phyloP scores from a whole-genome alignment of 2,797 vertebrate species.

The Chelidonichthys spinosus region DNA sequence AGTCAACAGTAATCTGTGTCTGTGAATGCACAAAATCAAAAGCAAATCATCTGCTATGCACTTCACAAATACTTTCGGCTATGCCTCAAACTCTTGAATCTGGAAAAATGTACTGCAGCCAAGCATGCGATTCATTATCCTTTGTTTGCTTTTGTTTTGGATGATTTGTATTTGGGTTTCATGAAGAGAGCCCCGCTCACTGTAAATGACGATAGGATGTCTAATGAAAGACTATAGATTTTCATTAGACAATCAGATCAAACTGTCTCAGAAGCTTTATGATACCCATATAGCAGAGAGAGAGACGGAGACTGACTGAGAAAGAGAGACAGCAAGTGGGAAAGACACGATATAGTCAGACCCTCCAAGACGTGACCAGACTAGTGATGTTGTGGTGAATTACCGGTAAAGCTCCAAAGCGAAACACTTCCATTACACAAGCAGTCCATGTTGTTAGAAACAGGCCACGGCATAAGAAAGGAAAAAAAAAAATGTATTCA shows the following conservation, averaged over 20 bases:
- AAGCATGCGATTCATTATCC: constrained; percentile 14
- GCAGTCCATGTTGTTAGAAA: constrained; percentile 53
- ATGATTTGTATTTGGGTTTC: constrained; percentile 37
- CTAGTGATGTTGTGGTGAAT: constrained; percentile 61
- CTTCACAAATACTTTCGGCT: background rate
- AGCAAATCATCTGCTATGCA: constrained; percentile 21
- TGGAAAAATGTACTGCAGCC: constrained; percentile 21
- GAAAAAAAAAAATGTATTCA: constrained; percentile 38
- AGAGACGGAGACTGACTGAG: constrained; percentile 13
- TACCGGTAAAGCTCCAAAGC: constrained; percentile 57
- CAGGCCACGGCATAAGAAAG: constrained; percentile 38
- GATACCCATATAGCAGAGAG: constrained; percentile 33
- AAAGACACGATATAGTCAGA: constrained; percentile 42
- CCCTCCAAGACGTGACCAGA: constrained; percentile 60
- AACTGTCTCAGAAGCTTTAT: constrained; percentile 68
- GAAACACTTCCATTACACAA: constrained; percentile 55
- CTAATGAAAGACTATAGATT: constrained; percentile 45
- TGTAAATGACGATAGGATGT: constrained; percentile 54
- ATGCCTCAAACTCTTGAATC: background rate
- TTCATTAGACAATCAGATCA: constrained; percentile 71
- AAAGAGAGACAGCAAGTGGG: constrained; percentile 35
- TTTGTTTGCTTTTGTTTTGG: constrained; percentile 23
- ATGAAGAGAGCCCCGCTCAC: constrained; percentile 50
- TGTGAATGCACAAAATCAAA: constrained; percentile 39
- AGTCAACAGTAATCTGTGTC: constrained; percentile 23